Conservation (phyloP, 2,797 vertebrate genomes). For the Arvicola amphibius region DNA sequence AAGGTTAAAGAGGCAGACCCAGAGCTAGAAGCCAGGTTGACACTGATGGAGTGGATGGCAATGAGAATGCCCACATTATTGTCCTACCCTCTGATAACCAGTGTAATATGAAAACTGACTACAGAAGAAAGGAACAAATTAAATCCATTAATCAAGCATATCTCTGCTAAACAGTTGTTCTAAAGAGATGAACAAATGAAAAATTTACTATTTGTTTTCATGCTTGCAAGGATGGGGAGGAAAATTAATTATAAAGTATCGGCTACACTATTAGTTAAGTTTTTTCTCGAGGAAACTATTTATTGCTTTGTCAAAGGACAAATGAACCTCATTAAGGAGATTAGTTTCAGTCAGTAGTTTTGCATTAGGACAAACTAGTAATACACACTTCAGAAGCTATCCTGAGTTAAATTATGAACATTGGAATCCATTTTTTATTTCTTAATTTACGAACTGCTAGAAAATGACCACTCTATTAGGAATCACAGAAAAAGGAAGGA, state of each 20-base stretch:
- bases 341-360: conserved; percentile 88
- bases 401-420: conserved; percentile 80
- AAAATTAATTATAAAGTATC: conserved; percentile 88
- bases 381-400: conserved; percentile 78
- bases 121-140: conserved; percentile 89
- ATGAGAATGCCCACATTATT: conserved; percentile 84
- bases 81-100: conserved; percentile 88
- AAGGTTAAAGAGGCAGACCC: conserved; percentile 90
- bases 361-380: conserved; percentile 84
- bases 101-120: conserved; percentile 90
- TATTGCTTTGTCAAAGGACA: conserved; percentile 88
- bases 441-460: conserved; percentile 75
- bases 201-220: conserved; percentile 89
- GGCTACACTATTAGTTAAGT: conserved; percentile 85
- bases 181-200: conserved; percentile 88
- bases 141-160: conserved; percentile 93
- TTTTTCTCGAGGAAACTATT: conserved; percentile 87
- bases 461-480: conserved; percentile 72
- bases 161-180: conserved; percentile 89
- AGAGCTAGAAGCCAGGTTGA: conserved; percentile 86
- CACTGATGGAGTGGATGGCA: conserved; percentile 88
- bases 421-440: conserved; percentile 73
- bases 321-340: conserved; percentile 89
- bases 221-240: conserved; percentile 81
- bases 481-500: conserved; percentile 54